These are phyloP conservation scores for Prosapia bicincta DNA, from an alignment of 2,888 invertebrate genomes.

Conservation along the genomic window DNA sequence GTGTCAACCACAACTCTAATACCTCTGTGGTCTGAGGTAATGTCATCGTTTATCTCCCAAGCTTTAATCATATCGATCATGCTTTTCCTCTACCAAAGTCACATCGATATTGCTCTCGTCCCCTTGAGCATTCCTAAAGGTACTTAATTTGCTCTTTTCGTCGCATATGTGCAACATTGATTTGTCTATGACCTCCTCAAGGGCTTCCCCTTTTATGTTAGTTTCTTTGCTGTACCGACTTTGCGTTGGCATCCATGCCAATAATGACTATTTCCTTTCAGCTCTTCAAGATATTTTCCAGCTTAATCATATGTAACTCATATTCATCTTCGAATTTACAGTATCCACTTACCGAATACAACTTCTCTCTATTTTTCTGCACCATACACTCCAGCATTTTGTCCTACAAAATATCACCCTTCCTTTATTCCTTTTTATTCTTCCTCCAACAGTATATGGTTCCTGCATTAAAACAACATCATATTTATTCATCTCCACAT, in stretches of 20 bases:
- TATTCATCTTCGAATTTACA: neutral
- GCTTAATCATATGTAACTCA: neutral
- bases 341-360: too few species aligned
- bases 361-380: too few species aligned
- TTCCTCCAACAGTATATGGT: neutral
- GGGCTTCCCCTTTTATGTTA: neutral
- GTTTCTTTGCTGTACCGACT: neutral
- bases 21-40: neutral
- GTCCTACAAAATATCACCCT: too few species aligned
- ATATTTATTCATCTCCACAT: neutral
- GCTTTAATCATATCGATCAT: neutral
- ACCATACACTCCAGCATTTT: too few species aligned
- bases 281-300: neutral
- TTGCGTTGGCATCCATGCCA: neutral
- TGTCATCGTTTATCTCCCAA: neutral
- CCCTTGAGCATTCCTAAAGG: neutral
- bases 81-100: neutral
- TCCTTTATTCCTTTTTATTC: too few species aligned
- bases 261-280: neutral
- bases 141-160: neutral
- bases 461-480: neutral
- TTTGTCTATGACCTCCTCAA: neutral
- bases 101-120: neutral
- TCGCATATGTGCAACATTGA: neutral
- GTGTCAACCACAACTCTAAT: too few species aligned